Percentiles rank a stretch among this genome's conserved stretches.
phyloP scores from a whole-genome alignment of 2,888 invertebrate species.

The Hetaerina titia region DNA sequence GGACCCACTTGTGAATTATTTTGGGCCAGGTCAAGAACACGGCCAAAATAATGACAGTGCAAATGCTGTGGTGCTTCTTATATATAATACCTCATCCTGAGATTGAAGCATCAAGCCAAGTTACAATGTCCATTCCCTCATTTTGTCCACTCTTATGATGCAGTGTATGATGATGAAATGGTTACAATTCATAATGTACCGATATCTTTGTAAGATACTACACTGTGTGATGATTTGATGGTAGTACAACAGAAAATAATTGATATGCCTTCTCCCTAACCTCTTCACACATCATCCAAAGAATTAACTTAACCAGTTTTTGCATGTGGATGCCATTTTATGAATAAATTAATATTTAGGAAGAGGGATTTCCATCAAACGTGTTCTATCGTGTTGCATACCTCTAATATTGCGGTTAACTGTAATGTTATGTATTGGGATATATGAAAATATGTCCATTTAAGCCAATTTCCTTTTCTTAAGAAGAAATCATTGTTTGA shows the following conservation, averaged over 20 bases:
- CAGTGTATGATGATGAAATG: constrained; percentile 63
- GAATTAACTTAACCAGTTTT: constrained; percentile 59
- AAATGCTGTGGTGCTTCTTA: constrained; percentile 59
- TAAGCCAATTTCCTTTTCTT: constrained; percentile 42
- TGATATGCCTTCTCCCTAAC: constrained; percentile 61
- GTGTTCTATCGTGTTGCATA: constrained; percentile 60
- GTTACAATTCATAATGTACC: constrained; percentile 57
- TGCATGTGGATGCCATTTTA: constrained; percentile 67
- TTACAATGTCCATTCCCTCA: constrained; percentile 58
- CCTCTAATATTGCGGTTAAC: constrained; percentile 45
- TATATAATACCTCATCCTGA: constrained; percentile 64
- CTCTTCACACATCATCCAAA: constrained; percentile 67
- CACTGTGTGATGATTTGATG: constrained; percentile 63
- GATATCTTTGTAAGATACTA: constrained; percentile 64
- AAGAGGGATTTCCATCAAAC: constrained; percentile 65
- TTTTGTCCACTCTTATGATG: constrained; percentile 53
- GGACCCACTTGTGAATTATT: constrained; percentile 54
- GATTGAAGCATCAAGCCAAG: constrained; percentile 61
- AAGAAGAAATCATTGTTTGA: constrained; percentile 32
- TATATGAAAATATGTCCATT: background rate
- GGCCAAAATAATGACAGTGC: constrained; percentile 58
- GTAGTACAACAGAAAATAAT: constrained; percentile 61
- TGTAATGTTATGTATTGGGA: constrained; percentile 45
- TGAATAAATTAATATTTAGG: constrained; percentile 66
- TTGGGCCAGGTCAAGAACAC: constrained; percentile 47